phyloP scores from a whole-genome alignment of 2,888 invertebrate genomes.

The Augochlorella aurata region DNA sequence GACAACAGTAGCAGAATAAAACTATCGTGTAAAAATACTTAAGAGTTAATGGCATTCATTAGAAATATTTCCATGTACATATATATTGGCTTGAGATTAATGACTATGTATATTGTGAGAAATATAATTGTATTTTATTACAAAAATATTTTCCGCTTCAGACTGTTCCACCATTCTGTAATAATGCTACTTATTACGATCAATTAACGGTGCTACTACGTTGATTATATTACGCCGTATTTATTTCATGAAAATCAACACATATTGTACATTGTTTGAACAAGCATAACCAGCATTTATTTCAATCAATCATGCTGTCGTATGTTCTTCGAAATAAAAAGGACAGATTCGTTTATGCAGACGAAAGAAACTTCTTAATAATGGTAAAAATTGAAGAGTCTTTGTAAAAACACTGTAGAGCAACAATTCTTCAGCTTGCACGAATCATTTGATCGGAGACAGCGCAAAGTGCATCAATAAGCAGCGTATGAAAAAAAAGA shows the following conservation, averaged over 20 bases:
- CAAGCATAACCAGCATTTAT: conserved; percentile 2
- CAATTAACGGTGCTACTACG: background rate
- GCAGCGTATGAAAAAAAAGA: conserved; percentile 6
- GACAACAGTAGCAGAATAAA: background rate
- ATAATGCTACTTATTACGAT: background rate
- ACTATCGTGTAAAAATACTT: background rate
- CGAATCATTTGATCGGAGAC: conserved; percentile 8
- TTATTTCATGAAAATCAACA: conserved; percentile 13
- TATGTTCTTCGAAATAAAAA: conserved; percentile 27
- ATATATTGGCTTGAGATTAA: conserved; percentile 7
- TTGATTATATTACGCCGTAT: background rate
- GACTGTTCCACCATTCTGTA: background rate
- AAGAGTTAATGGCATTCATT: background rate
- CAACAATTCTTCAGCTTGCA: background rate
- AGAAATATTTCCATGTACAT: background rate
- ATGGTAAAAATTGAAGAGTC: background rate
- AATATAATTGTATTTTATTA: conserved; percentile 8
- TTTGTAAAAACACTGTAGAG: conserved; percentile 3
- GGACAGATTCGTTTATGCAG: background rate
- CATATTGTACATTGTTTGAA: background rate
- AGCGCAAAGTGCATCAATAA: conserved; percentile 1
- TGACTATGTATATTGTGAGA: conserved; percentile 3
- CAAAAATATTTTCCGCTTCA: background rate
- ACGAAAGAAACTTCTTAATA: background rate
- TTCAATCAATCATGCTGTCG: conserved; percentile 12